phyloP scores from a whole-genome alignment of 2,113 vertebrate genomes.

The Eubucco bourcierii region DNA sequence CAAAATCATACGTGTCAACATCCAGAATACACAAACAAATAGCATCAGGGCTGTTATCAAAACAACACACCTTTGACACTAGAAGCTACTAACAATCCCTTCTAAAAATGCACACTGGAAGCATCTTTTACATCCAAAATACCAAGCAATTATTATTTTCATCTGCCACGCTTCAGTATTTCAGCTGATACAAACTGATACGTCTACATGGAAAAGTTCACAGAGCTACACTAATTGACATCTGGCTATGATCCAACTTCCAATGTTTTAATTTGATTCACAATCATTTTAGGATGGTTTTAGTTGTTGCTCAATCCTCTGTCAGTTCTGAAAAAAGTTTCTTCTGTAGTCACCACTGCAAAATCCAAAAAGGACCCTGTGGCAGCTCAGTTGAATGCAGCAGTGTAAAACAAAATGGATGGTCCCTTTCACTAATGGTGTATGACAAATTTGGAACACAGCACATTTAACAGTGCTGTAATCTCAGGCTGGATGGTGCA shows the following conservation, averaged over 20 bases:
- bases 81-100: background rate
- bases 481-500: background rate
- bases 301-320: background rate
- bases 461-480: background rate
- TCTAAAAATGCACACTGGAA: background rate
- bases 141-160: background rate
- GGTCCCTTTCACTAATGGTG: background rate
- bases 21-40: fast-evolving
- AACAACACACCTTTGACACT: background rate
- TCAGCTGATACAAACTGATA: background rate
- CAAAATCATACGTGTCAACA: background rate
- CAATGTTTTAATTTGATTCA: background rate
- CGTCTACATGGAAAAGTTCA: background rate
- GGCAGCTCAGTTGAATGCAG: background rate
- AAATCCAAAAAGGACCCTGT: background rate
- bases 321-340: background rate
- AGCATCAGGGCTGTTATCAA: background rate
- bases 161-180: background rate
- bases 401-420: background rate
- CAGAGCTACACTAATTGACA: background rate
- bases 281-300: background rate
- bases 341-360: background rate
- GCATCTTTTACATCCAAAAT: background rate
- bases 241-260: background rate
- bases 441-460: background rate